These are phyloP conservation scores for Idaea dimidiata DNA, from an alignment of 2,888 invertebrate species.

Conservation along the genomic window DNA sequence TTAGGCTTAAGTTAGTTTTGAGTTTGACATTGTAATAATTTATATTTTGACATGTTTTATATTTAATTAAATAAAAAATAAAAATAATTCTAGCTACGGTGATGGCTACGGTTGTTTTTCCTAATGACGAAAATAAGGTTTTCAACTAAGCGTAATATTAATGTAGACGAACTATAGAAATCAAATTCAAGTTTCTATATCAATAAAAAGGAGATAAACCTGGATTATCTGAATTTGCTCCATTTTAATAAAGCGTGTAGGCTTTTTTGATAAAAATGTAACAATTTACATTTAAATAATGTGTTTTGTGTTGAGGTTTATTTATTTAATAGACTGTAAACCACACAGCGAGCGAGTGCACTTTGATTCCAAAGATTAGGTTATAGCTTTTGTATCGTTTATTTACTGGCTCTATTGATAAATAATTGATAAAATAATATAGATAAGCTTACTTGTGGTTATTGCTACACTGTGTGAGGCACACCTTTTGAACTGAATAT, in stretches of 20 bases:
- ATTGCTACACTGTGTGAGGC: too few species aligned
- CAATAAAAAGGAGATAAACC: constrained; percentile 39
- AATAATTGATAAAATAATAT: background rate
- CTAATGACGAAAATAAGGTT: background rate
- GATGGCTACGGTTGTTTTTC: background rate
- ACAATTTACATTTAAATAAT: constrained; percentile 16
- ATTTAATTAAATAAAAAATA: too few species aligned
- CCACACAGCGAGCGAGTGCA: background rate
- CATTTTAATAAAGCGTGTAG: constrained; percentile 27
- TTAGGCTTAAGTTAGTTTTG: too few species aligned
- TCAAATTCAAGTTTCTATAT: constrained; percentile 1
- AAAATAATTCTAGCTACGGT: too few species aligned
- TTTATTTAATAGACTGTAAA: constrained; percentile 9
- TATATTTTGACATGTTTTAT: too few species aligned
- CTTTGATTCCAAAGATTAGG: background rate
- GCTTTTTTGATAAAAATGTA: constrained; percentile 19
- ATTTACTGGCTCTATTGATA: background rate
- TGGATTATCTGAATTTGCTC: constrained; percentile 31
- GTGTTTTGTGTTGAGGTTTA: background rate
- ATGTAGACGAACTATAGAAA: background rate
- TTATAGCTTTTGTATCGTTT: background rate
- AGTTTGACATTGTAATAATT: too few species aligned
- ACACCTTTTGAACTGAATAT: too few species aligned
- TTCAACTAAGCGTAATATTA: background rate
- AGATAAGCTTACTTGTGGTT: background rate